Conservation (phyloP, 1,140 invertebrate genomes). For the Hyles vespertilio region DNA sequence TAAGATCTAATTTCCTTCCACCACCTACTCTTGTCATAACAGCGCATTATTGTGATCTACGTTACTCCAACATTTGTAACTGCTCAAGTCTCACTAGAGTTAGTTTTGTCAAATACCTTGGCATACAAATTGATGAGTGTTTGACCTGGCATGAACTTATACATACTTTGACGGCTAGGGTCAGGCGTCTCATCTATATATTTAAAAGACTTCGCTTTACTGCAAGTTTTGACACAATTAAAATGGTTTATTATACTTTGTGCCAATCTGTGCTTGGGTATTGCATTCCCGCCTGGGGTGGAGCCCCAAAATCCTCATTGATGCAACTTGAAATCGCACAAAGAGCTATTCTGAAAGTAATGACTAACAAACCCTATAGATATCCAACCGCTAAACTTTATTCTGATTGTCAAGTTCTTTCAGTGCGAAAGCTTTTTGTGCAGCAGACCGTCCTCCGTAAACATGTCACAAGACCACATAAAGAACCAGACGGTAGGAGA, state of each 20-base stretch:
- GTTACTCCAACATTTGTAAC: neutral
- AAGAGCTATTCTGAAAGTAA: slow-evolving; percentile 12
- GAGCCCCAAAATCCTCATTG: slow-evolving; percentile 5
- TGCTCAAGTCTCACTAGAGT: slow-evolving; percentile 2
- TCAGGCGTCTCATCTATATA: slow-evolving; percentile 13
- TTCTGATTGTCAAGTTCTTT: neutral
- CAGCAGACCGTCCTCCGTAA: too few relatives aligned
- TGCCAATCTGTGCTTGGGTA: slow-evolving; percentile 14
- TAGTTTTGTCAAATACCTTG: slow-evolving; percentile 12
- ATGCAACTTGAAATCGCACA: slow-evolving; percentile 10
- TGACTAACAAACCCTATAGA: neutral
- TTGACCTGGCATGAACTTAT: slow-evolving; percentile 13
- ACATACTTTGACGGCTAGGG: neutral
- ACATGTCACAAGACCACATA: too few relatives aligned
- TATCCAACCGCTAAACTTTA: slow-evolving; percentile 10
- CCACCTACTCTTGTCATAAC: neutral
- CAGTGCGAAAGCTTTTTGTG: slow-evolving; percentile 5
- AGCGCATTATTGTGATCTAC: slow-evolving; percentile 5
- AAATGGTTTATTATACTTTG: slow-evolving; percentile 7
- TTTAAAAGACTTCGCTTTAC: slow-evolving; percentile 13
- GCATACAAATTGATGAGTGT: slow-evolving; percentile 7
- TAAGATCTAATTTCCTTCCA: neutral
- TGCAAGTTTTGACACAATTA: slow-evolving; percentile 6
- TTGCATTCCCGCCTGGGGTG: slow-evolving; percentile 16
- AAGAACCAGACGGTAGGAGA: too few relatives aligned